Percentiles rank a stretch among this genome's conserved stretches.
phyloP scores from a whole-genome alignment of 2,888 invertebrate species.

The Eristalinus sepulchralis region DNA sequence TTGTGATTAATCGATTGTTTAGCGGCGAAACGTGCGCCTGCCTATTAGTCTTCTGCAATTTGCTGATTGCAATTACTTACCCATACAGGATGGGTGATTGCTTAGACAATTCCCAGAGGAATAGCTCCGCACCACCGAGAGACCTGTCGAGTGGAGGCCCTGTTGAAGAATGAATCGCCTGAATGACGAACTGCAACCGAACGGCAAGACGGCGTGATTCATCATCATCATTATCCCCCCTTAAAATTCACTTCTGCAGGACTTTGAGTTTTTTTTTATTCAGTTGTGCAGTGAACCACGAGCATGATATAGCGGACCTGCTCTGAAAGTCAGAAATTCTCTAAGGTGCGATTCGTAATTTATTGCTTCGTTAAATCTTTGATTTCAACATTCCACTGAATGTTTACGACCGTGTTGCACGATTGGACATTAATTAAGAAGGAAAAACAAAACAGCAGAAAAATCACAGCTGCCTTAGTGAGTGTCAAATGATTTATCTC shows the following conservation, averaged over 20 bases:
- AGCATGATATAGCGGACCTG: not conserved
- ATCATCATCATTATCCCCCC: conserved; percentile 30
- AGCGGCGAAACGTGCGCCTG: conserved; percentile 55
- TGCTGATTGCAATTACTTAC: conserved; percentile 64
- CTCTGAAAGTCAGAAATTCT: conserved; percentile 6
- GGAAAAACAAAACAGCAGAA: conserved; percentile 8
- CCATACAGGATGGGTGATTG: conserved; percentile 12
- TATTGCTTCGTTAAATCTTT: conserved; percentile 68
- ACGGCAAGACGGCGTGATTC: not conserved
- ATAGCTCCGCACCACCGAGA: not conserved
- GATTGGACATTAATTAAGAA: conserved; percentile 63
- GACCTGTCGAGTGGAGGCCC: not conserved
- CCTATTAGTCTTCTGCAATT: conserved; percentile 63
- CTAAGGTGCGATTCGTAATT: conserved; percentile 64
- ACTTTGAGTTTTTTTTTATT: not conserved
- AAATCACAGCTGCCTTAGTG: conserved; percentile 29
- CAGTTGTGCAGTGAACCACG: conserved; percentile 28
- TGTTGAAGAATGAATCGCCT: conserved; percentile 50
- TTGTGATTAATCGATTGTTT: conserved; percentile 59
- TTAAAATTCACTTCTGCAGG: conserved; percentile 20
- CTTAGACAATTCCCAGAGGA: conserved; percentile 47
- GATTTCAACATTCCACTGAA: conserved; percentile 62
- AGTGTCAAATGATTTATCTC: conserved; percentile 67
- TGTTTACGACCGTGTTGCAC: conserved; percentile 60
- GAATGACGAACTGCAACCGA: conserved; percentile 54